Percentiles rank a stretch among this genome's conserved stretches.
phyloP scores from a whole-genome alignment of 2,797 vertebrate genomes.

The Lacerta agilis region DNA sequence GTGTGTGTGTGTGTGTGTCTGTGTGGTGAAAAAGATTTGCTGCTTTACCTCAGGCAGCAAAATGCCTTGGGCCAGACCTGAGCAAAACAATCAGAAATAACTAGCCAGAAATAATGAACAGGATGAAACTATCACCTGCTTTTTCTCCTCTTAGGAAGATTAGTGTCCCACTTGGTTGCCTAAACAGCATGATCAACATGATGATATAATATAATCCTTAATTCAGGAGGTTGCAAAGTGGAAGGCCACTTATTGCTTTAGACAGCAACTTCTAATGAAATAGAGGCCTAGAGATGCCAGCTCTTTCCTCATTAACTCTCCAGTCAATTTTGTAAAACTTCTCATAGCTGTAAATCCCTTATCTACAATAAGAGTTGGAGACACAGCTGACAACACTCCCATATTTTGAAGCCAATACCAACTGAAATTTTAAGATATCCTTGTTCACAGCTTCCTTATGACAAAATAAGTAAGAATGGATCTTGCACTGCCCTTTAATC shows the following conservation, averaged over 20 bases:
- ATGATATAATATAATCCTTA: background rate
- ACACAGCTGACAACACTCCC: constrained; percentile 34
- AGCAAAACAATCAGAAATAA: constrained; percentile 9
- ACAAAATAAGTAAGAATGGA: constrained; percentile 24
- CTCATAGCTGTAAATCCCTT: constrained; percentile 35
- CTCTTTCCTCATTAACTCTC: constrained; percentile 7
- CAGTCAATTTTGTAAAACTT: constrained; percentile 31
- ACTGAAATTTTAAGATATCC: constrained; percentile 42
- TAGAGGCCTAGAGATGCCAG: constrained; percentile 7
- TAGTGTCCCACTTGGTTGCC: background rate
- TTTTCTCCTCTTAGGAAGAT: background rate
- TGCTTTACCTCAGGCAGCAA: no score
- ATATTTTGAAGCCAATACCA: constrained; percentile 38
- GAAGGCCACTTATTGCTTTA: background rate
- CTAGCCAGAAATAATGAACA: background rate
- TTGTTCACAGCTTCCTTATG: constrained; percentile 19
- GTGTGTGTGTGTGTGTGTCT: no score
- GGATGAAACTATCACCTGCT: background rate
- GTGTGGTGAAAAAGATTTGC: no score
- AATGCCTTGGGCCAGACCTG: no score
- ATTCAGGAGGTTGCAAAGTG: background rate
- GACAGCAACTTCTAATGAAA: constrained; percentile 31
- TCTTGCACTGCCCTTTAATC: background rate
- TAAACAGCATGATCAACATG: background rate
- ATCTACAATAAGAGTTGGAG: constrained; percentile 31